phyloP scores from a whole-genome alignment of 1,140 invertebrate species.

The Schlechtendalia chinensis region DNA sequence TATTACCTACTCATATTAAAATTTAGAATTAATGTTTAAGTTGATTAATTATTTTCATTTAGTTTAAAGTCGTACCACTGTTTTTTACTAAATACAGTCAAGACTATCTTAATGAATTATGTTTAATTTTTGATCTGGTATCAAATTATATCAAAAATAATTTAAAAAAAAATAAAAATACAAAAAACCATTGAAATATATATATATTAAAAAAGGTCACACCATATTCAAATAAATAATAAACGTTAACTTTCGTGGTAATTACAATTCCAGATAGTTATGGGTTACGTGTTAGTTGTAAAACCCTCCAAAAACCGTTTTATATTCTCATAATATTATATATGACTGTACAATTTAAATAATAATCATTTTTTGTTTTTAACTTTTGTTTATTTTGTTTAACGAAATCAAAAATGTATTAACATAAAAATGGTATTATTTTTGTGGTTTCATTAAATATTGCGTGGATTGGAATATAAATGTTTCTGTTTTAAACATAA shows the following conservation, averaged over 20 bases:
- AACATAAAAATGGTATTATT: neutral
- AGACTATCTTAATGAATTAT: no score
- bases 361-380: slow-evolving; percentile 10
- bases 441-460: neutral
- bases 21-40: no score
- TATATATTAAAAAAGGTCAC: neutral
- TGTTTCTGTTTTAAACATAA: neutral
- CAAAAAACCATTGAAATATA: no score
- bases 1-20: no score
- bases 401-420: slow-evolving; percentile 20
- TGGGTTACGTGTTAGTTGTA: neutral
- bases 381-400: neutral
- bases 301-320: slow-evolving; percentile 6
- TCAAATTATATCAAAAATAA: no score
- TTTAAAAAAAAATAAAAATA: no score
- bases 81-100: no score
- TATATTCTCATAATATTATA: slow-evolving; percentile 16
- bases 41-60: no score
- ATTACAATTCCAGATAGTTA: slow-evolving; percentile 6
- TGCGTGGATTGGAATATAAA: slow-evolving; percentile 8
- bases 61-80: no score
- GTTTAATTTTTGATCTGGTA: no score
- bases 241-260: slow-evolving; percentile 6
- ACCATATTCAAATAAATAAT: slow-evolving; percentile 27
- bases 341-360: neutral